These are phyloP conservation scores for Apamea epomidion DNA, from an alignment of 2,888 invertebrate genomes.

Conservation along the genomic window DNA sequence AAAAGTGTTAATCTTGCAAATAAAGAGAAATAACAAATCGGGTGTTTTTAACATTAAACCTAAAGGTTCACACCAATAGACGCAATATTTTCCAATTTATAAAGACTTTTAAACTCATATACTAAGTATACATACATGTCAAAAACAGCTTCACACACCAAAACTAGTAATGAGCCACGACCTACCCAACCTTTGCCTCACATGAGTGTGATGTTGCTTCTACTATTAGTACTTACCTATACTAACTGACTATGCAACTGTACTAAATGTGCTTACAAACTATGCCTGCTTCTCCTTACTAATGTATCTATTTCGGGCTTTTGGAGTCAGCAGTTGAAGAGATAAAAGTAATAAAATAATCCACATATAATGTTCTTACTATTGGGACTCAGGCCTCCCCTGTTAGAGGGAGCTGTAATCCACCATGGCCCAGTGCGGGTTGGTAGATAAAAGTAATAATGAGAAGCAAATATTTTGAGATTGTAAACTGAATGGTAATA, in stretches of 20 bases:
- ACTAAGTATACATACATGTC: constrained; percentile 39
- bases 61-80: not conserved
- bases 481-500: not conserved
- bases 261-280: constrained; percentile 71
- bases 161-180: constrained; percentile 67
- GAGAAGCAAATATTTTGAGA: constrained; percentile 11
- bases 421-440: not conserved
- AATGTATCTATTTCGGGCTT: constrained; percentile 80
- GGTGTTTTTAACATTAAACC: not conserved
- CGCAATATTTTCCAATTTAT: not conserved
- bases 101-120: not conserved
- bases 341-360: constrained; percentile 8
- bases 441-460: constrained; percentile 7
- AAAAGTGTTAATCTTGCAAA: not conserved
- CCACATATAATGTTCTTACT: not conserved
- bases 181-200: constrained; percentile 75
- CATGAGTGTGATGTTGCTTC: constrained; percentile 76
- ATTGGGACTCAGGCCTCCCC: not conserved
- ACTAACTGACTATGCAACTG: constrained; percentile 70
- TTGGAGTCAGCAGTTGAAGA: constrained; percentile 78
- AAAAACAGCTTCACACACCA: constrained; percentile 71
- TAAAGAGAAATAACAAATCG: not conserved
- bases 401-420: not conserved
- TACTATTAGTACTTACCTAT: constrained; percentile 68
- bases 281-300: constrained; percentile 83